Conservation (phyloP, 2,888 invertebrate species). For the Aphodius granarius region DNA sequence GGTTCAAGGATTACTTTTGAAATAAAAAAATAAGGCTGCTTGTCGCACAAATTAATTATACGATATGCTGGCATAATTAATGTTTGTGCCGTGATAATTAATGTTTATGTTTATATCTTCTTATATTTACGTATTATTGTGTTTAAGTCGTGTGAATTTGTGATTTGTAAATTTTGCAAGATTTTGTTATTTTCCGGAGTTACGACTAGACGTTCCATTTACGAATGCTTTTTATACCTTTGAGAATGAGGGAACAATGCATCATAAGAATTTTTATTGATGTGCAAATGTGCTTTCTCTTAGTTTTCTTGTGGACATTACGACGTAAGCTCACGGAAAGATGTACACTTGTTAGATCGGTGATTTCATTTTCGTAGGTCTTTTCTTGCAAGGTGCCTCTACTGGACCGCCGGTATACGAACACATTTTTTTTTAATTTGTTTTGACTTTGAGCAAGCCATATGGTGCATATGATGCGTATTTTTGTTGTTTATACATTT, state of each 20-base stretch:
- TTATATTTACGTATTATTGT: no score
- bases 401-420: no score
- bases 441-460: no score
- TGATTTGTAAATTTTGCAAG: not conserved
- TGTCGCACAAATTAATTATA: not conserved
- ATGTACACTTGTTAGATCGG: no score
- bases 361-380: no score
- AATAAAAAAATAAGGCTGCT: not conserved
- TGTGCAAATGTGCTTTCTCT: not conserved
- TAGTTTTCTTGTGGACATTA: not conserved
- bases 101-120: not conserved
- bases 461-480: no score
- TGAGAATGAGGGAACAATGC: not conserved
- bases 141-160: not conserved
- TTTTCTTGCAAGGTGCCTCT: no score
- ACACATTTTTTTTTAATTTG: no score
- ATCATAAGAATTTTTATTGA: not conserved
- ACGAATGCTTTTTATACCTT: not conserved
- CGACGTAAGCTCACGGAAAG: no score
- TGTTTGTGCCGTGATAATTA: not conserved
- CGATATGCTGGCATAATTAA: not conserved
- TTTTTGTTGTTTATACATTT: no score
- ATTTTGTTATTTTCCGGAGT: no score
- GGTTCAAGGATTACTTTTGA: constrained; percentile 6
- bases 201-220: not conserved